Base-by-base conservation (phyloP, 2,888 invertebrate species). In the Phaedon cochleariae region DNA sequence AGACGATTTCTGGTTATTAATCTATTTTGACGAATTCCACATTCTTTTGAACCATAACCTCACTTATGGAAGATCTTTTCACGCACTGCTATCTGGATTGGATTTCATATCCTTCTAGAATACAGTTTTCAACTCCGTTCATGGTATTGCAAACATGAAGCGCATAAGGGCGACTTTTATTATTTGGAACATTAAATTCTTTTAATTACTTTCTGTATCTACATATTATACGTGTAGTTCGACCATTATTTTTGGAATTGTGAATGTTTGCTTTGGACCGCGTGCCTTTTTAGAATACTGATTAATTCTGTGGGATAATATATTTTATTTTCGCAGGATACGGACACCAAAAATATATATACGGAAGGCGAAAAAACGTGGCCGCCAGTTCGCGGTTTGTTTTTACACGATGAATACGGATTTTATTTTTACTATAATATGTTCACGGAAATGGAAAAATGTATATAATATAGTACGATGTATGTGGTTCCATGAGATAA, bases 111-210 rank as follows among this genome's bases (percentile, higher is more conserved):
- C 59, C 34, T 34, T 34, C 17, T 10, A 10, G 15, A 51, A 53
- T 26, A 34, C 10, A 22, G 10, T 17, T 49, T 15, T 37, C n/a
- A n/a, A n/a, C 45, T 59, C 46, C 60, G 67, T 62, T 62, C 51
- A 46, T 66, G 71, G n/a, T 59, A 58, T 26, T 34, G 57, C 54
- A 51, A 59, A 49, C 26, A 20, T 22, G 49, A 65, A 69, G 62
- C 67, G 69, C 68, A 69, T 65, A 73, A 76, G 79, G 79, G 78
- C 75, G 81, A 80, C 80, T 82, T 82, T 81, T 81, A 81, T n/a
- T 81, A 82, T 82, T 80, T 81, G 80, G 80, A 79, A 81, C 82
- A 82, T 82, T 81, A 82, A 82, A 82, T 82, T 82, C 81, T 81
- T 82, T 82, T 82, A 82, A 82, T 82, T 82, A 82, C 82, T 79